Conservation (phyloP, 1,140 invertebrate species). For the Maniola jurtina region DNA sequence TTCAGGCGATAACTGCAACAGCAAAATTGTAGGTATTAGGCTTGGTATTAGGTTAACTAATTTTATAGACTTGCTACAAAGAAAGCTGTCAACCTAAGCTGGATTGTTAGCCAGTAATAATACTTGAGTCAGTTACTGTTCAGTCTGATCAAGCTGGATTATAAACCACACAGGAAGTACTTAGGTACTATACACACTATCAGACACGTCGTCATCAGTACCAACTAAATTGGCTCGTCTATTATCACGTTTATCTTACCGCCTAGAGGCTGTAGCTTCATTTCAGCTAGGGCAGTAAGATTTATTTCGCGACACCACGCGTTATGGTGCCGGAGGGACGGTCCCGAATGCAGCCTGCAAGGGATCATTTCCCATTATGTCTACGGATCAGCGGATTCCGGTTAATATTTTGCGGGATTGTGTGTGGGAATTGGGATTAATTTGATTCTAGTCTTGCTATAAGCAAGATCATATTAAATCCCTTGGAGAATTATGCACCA, state of each 20-base stretch:
- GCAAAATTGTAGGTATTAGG: too few relatives aligned
- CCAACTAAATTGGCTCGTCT: background rate
- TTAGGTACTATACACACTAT: too few relatives aligned
- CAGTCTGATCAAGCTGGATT: too few relatives aligned
- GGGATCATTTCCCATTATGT: constrained; percentile 46
- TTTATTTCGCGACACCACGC: constrained; percentile 72
- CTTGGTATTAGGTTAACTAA: too few relatives aligned
- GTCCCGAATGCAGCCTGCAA: constrained; percentile 57
- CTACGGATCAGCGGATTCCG: constrained; percentile 57
- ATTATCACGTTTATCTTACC: constrained; percentile 19
- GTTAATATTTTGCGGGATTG: constrained; percentile 54
- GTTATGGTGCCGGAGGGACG: constrained; percentile 72
- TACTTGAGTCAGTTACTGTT: too few relatives aligned
- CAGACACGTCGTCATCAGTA: too few relatives aligned
- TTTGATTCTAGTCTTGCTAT: constrained; percentile 26
- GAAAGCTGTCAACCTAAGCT: too few relatives aligned
- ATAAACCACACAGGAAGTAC: too few relatives aligned
- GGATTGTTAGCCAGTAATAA: too few relatives aligned
- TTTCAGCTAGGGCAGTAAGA: constrained; percentile 65
- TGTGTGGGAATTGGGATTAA: constrained; percentile 61
- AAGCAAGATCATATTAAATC: constrained; percentile 14
- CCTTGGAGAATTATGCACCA: too few relatives aligned
- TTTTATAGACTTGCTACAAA: too few relatives aligned
- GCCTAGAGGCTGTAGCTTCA: constrained; percentile 31
- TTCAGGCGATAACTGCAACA: too few relatives aligned